A percentile compares a stretch with the other conserved stretches of the same genome.
phyloP scores from a whole-genome alignment of 2,113 vertebrate genomes.

The Origma solitaria region DNA sequence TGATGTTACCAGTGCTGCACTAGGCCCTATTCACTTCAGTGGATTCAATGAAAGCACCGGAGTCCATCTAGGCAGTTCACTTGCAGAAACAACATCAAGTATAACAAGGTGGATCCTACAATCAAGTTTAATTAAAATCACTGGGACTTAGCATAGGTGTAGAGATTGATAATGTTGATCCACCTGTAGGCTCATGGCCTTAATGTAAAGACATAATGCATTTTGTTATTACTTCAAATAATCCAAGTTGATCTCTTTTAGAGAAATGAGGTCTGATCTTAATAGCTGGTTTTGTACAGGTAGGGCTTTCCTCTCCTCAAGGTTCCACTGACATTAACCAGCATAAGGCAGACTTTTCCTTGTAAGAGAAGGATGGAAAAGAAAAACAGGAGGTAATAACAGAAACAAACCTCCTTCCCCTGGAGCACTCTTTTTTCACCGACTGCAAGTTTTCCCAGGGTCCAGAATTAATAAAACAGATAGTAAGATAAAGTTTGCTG shows the following conservation, averaged over 20 bases:
- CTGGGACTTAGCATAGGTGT: not conserved
- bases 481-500: not conserved
- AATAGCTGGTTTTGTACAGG: not conserved
- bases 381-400: not conserved
- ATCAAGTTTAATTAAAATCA: slow-evolving; percentile 44
- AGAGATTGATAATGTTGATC: slow-evolving; percentile 16
- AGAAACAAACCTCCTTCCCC: not conserved
- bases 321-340: not conserved
- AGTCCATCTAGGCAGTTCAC: not conserved
- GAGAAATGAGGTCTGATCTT: not conserved
- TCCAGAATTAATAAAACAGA: slow-evolving; percentile 12
- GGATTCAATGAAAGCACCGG: not conserved
- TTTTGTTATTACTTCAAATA: slow-evolving; percentile 31
- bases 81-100: not conserved
- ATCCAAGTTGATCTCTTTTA: slow-evolving; percentile 25
- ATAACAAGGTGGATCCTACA: not conserved
- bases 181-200: slow-evolving; percentile 21
- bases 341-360: not conserved
- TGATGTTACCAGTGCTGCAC: not conserved
- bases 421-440: not conserved
- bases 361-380: not conserved
- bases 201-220: slow-evolving; percentile 22
- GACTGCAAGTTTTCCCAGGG: not conserved
- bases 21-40: not conserved
- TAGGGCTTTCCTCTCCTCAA: not conserved